A percentile compares a stretch with the other conserved stretches of the same genome.
Evolutionary conservation across 37 sponge, comb jelly and placozoan species (phyloP).

Genomic region (Lycopodina hypogea): DNA sequence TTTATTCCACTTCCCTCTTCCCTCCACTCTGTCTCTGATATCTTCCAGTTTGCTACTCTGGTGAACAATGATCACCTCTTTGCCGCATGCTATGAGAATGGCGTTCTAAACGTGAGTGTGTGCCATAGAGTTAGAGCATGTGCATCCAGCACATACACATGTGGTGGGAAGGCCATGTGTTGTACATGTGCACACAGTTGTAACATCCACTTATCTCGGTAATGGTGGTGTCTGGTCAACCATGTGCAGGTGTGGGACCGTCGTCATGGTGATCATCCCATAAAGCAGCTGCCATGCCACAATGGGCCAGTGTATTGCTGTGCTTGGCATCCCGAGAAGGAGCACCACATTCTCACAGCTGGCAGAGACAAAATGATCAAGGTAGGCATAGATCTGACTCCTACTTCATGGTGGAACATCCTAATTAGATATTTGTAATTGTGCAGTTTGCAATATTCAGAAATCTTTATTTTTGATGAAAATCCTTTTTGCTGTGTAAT

Average conservation of each 20-base stretch:
- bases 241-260: conserved; percentile 75
- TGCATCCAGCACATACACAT: background rate
- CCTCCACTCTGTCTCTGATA: conserved; percentile 5
- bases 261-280: conserved; percentile 35
- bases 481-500: background rate
- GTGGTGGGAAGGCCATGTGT: background rate
- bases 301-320: conserved; percentile 80
- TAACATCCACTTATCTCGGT: background rate
- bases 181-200: background rate
- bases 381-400: no score
- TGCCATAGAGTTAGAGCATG: background rate
- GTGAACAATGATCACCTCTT: conserved; percentile 45
- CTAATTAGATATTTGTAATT: no score
- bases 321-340: conserved; percentile 75
- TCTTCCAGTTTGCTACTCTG: background rate
- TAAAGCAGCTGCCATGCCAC: conserved; percentile 45
- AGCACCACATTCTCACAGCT: conserved; percentile 59
- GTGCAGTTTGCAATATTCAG: no score
- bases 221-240: background rate
- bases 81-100: conserved; percentile 74
- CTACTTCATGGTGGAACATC: no score
- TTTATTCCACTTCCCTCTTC: no score
- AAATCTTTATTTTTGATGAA: no score
- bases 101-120: conserved; percentile 46
- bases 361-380: conserved; percentile 87